These are phyloP conservation scores for Pecten maximus DNA, from an alignment of 2,888 invertebrate genomes.

Conservation along the genomic window DNA sequence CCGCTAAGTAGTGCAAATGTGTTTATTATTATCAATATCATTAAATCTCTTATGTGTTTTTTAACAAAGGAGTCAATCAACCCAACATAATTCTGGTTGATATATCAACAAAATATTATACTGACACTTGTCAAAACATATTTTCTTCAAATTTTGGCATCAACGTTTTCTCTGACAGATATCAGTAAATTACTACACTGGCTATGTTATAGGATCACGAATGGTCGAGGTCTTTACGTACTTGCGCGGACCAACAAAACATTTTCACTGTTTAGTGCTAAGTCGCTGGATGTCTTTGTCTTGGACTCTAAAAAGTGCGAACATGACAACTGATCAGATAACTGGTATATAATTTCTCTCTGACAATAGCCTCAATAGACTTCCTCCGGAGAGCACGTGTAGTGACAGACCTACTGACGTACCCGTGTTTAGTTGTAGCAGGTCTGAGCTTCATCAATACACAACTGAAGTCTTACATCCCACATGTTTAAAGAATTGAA, in stretches of 20 bases:
- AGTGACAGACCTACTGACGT: background rate
- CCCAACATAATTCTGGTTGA: background rate
- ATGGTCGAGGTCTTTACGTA: background rate
- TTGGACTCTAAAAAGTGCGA: background rate
- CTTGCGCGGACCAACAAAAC: background rate
- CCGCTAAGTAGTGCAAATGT: conserved; percentile 7
- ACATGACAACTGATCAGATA: background rate
- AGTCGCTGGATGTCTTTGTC: background rate
- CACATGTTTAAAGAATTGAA: too few species aligned
- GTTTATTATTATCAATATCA: background rate
- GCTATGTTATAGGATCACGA: background rate
- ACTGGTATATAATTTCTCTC: background rate
- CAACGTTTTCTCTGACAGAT: background rate
- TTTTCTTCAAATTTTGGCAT: background rate
- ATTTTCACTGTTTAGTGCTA: background rate
- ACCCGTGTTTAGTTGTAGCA: background rate
- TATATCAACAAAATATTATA: background rate
- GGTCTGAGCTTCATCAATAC: too few species aligned
- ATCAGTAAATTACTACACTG: background rate
- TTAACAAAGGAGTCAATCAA: background rate
- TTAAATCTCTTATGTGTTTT: background rate
- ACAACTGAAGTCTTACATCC: too few species aligned
- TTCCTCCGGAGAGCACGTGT: background rate
- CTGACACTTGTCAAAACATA: conserved; percentile 15
- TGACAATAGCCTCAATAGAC: background rate